Evolutionary conservation across 1,140 invertebrate species (phyloP).

Genomic region (Scaptomyza graminum): DNA sequence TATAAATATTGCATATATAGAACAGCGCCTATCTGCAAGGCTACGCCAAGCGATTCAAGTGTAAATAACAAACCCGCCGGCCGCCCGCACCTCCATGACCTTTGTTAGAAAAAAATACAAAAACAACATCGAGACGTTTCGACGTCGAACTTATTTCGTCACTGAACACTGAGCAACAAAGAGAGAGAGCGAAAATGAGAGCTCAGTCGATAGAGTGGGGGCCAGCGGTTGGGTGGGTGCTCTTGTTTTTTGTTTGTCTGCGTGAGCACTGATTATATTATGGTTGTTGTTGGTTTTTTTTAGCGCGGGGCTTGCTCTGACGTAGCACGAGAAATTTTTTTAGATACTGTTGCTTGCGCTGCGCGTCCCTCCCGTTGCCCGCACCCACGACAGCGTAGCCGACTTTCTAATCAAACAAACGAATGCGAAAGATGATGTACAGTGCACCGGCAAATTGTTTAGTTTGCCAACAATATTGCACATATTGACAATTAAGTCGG

Average conservation of each 20-base stretch:
- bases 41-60: slow-evolving; percentile 2
- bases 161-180: slow-evolving; percentile 31
- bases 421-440: slow-evolving; percentile 41
- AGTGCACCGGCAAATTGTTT: slow-evolving; percentile 60
- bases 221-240: slow-evolving; percentile 22
- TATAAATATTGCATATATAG: too few species aligned
- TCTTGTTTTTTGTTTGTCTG: slow-evolving; percentile 23
- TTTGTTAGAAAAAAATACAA: slow-evolving; percentile 26
- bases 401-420: slow-evolving; percentile 78
- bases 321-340: slow-evolving; percentile 49
- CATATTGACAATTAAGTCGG: slow-evolving; percentile 32
- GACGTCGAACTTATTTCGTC: slow-evolving; percentile 48
- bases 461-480: slow-evolving; percentile 54
- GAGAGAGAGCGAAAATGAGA: slow-evolving; percentile 15
- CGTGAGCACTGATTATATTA: slow-evolving; percentile 36
- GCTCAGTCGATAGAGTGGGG: background rate
- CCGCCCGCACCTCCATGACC: slow-evolving; percentile 33
- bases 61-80: slow-evolving; percentile 29
- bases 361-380: slow-evolving; percentile 18
- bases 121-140: slow-evolving; percentile 17
- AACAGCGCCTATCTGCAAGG: too few species aligned
- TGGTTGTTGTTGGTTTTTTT: slow-evolving; percentile 28
- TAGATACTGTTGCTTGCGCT: slow-evolving; percentile 37
- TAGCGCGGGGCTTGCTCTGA: slow-evolving; percentile 32
- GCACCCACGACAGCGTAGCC: slow-evolving; percentile 31